A percentile compares a stretch with the other conserved stretches of the same genome.
phyloP scores from a whole-genome alignment of 2,113 vertebrate genomes.

The Chrysemys picta region DNA sequence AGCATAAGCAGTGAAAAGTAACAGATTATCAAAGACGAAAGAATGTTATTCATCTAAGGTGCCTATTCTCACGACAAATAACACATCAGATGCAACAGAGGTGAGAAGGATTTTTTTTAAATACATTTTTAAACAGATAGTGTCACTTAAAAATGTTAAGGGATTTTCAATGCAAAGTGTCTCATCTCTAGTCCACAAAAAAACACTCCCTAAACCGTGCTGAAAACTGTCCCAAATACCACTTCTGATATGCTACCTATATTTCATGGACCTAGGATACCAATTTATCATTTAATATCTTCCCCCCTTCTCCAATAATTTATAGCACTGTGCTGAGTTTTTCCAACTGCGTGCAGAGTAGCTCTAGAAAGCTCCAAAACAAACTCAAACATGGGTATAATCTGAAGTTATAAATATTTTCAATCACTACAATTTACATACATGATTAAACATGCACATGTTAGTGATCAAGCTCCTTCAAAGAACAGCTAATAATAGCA shows the following conservation, averaged over 20 bases:
- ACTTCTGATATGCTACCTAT: background rate
- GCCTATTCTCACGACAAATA: background rate
- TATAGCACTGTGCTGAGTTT: background rate
- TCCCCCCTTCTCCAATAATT: background rate
- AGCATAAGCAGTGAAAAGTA: slow-evolving; percentile 6
- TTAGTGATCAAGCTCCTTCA: background rate
- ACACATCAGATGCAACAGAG: background rate
- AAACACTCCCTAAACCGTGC: background rate
- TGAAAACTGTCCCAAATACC: background rate
- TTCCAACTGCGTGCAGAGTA: background rate
- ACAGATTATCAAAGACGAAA: slow-evolving; percentile 30
- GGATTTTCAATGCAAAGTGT: background rate
- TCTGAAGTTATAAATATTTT: background rate
- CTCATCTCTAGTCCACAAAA: background rate
- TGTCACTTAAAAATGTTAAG: background rate
- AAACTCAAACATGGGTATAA: background rate
- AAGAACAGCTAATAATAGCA: background rate
- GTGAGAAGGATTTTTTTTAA: background rate
- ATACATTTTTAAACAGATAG: background rate
- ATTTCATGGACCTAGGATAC: background rate
- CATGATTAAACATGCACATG: background rate
- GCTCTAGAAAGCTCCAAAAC: background rate
- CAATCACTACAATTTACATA: background rate
- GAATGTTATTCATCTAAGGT: slow-evolving; percentile 20
- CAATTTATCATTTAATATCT: background rate